Percentiles rank a stretch among this genome's conserved stretches.
Conservation (phyloP, 2,797 vertebrate genomes). For the Petrocephalus sullivani region DNA sequence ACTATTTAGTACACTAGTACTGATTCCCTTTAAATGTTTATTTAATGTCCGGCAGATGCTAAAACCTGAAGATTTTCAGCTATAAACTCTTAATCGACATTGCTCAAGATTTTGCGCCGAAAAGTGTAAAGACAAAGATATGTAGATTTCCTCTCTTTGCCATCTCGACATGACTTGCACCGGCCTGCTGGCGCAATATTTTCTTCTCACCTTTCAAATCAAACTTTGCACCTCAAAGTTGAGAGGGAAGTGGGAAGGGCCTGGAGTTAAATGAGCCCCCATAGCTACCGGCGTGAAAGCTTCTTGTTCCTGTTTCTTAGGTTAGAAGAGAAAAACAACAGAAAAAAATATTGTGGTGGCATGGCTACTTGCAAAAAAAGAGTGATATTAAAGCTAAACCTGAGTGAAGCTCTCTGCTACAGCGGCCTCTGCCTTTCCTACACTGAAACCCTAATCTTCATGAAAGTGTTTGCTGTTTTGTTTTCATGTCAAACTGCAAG, state of each 20-base stretch:
- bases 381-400: background rate
- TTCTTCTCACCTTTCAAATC: constrained; percentile 19
- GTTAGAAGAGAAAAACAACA: constrained; percentile 1
- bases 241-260: constrained; percentile 15
- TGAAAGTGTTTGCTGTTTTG: background rate
- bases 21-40: background rate
- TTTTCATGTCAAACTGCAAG: background rate
- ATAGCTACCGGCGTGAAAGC: background rate
- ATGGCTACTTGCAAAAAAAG: background rate
- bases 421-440: background rate
- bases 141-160: background rate
- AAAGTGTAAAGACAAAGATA: background rate
- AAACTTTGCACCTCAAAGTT: constrained; percentile 7
- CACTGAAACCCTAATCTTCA: background rate
- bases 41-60: background rate
- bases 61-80: background rate
- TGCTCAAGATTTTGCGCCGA: background rate
- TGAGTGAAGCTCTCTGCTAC: background rate
- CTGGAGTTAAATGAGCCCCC: background rate
- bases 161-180: background rate
- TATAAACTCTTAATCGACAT: background rate
- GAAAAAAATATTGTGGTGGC: background rate
- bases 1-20: background rate
- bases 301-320: constrained; percentile 14
- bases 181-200: background rate